These are phyloP conservation scores for Elgaria multicarinata DNA, from an alignment of 2,113 vertebrate species.

Conservation along the genomic window DNA sequence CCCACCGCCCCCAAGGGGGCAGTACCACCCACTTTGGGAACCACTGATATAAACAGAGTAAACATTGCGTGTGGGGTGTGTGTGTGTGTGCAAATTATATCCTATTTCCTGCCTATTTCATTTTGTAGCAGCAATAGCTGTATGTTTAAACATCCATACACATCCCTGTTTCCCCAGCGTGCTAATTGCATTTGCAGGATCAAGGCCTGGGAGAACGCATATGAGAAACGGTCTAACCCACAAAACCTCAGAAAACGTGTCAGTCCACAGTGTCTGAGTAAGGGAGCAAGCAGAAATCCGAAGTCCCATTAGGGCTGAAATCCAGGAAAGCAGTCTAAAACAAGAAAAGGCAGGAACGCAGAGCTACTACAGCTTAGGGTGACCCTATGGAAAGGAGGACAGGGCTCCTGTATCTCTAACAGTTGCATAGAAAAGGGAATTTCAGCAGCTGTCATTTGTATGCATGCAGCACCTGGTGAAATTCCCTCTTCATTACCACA, in stretches of 20 bases:
- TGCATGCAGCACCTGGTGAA: too few relatives aligned
- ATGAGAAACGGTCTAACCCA: background rate
- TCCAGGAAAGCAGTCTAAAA: background rate
- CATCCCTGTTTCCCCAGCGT: fast-evolving
- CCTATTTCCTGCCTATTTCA: fast-evolving
- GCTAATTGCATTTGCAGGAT: background rate
- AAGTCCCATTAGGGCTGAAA: background rate
- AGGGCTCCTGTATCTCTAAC: too few relatives aligned
- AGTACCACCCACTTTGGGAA: too few relatives aligned
- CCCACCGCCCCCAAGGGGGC: too few relatives aligned
- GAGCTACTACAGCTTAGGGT: background rate
- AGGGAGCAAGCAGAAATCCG: background rate
- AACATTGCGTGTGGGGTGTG: background rate
- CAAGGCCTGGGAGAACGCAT: background rate
- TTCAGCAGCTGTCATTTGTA: too few relatives aligned
- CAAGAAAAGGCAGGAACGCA: background rate
- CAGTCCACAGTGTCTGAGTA: background rate
- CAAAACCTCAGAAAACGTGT: background rate
- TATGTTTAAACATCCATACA: fast-evolving
- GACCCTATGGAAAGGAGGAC: too few relatives aligned
- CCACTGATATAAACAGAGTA: background rate
- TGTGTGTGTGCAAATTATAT: background rate
- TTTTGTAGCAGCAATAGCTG: background rate
- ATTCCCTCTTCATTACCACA: too few relatives aligned
- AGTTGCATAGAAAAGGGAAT: too few relatives aligned